These are phyloP conservation scores for Oxygymnocypris stewartii DNA, from an alignment of 2,113 vertebrate genomes.

Conservation along the genomic window DNA sequence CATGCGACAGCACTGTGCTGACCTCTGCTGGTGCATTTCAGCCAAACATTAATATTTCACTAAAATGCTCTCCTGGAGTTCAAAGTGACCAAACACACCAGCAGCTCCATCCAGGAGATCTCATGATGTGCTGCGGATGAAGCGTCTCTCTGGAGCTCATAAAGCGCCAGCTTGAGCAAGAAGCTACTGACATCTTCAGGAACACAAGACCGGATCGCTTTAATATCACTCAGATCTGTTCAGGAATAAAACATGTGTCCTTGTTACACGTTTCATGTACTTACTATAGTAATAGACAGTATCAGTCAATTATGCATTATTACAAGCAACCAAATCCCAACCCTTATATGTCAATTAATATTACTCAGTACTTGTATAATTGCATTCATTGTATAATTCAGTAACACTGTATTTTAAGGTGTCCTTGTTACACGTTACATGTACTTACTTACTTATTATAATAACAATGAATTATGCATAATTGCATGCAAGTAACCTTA, in stretches of 20 bases:
- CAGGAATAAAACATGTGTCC: constrained; percentile 26
- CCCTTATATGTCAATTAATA: too few relatives aligned
- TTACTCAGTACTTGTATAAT: too few relatives aligned
- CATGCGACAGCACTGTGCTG: constrained; percentile 33
- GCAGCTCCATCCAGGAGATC: constrained; percentile 59
- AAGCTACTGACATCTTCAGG: constrained; percentile 77
- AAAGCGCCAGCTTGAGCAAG: constrained; percentile 75
- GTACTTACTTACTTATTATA: too few relatives aligned
- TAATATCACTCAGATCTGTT: constrained; percentile 75
- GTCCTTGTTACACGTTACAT: too few relatives aligned
- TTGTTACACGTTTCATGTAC: neutral
- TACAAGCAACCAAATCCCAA: neutral
- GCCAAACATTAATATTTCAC: neutral
- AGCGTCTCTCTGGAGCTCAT: constrained; percentile 63
- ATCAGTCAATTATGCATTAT: neutral
- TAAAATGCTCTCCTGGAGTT: neutral
- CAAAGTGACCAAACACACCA: constrained; percentile 59
- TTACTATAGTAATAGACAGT: neutral
- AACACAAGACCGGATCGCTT: constrained; percentile 73
- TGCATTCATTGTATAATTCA: too few relatives aligned
- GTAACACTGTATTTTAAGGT: too few relatives aligned
- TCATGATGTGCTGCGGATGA: neutral
- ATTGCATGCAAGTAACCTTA: too few relatives aligned
- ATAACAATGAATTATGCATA: too few relatives aligned
- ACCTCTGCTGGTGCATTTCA: constrained; percentile 51